A percentile compares a stretch with the other conserved stretches of the same genome.
These are phyloP conservation scores for Lepidocyrtoides sp. DNA, from an alignment of 2,888 invertebrate genomes.

Conservation along the genomic window DNA sequence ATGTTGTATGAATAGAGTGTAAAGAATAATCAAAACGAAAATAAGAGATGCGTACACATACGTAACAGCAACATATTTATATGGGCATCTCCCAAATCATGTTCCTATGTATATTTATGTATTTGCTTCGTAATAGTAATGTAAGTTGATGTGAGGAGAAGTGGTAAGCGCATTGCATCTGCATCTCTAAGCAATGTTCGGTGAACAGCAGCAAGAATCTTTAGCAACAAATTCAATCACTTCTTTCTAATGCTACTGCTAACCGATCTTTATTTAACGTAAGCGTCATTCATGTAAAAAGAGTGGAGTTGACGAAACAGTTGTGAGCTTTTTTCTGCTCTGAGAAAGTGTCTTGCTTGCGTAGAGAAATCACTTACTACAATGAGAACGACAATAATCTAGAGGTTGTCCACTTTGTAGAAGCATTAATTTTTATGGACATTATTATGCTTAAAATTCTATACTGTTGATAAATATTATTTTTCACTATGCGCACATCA, in stretches of 20 bases:
- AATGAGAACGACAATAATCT: neutral
- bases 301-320: too few species aligned
- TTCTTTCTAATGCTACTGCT: conserved; percentile 20
- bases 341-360: neutral
- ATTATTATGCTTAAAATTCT: too few species aligned
- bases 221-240: conserved; percentile 35
- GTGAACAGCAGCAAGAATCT: neutral
- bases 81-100: conserved; percentile 57
- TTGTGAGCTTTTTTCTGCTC: neutral
- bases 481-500: too few species aligned
- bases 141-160: neutral
- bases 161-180: neutral
- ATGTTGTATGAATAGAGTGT: neutral
- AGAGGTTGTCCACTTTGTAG: too few species aligned
- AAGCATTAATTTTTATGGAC: too few species aligned
- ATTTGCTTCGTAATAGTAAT: neutral
- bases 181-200: too few species aligned
- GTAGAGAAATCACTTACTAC: neutral
- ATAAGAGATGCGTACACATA: conserved; percentile 30
- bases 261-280: conserved; percentile 34
- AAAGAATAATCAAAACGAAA: neutral
- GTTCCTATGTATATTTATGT: conserved; percentile 43
- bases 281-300: conserved; percentile 28
- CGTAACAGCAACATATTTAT: conserved; percentile 22
- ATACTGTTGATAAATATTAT: too few species aligned